Conservation (phyloP, 2,797 vertebrate genomes). For the Falco peregrinus region DNA sequence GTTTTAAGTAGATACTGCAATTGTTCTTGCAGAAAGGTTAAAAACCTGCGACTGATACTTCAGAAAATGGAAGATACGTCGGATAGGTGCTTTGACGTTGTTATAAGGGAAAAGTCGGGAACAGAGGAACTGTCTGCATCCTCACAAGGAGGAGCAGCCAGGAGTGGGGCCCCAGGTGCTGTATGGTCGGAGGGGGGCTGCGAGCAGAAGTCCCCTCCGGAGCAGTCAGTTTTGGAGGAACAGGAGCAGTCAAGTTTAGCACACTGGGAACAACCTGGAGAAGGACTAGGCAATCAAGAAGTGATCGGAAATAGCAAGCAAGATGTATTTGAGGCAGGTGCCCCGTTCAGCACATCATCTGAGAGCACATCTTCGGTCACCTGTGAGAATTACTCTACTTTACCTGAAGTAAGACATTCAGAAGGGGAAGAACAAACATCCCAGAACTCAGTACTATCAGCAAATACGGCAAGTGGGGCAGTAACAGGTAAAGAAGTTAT, state of each 20-base stretch:
- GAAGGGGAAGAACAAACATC: not conserved
- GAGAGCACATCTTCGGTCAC: not conserved
- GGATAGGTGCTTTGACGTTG: not conserved
- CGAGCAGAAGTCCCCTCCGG: not conserved
- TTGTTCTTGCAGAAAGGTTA: not conserved
- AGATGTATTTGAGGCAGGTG: not conserved
- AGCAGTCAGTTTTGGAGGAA: not conserved
- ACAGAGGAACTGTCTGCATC: not conserved
- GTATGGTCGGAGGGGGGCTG: not conserved
- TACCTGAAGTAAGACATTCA: not conserved
- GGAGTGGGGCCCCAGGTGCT: fast-evolving
- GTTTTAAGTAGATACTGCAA: not conserved
- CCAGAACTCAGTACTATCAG: not conserved
- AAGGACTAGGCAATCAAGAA: not conserved
- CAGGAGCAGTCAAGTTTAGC: not conserved
- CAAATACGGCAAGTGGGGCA: not conserved
- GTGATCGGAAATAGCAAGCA: not conserved
- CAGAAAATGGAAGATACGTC: slow-evolving; percentile 54
- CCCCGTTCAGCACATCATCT: not conserved
- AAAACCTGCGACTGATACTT: not conserved
- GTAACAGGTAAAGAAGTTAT: slow-evolving; percentile 68
- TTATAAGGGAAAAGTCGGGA: not conserved
- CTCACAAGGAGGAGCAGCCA: not conserved
- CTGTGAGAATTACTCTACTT: not conserved
- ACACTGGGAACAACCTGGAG: not conserved